Conservation (phyloP, 37 sponge, comb jelly and placozoan genomes). For the Aplysina aerophoba region DNA sequence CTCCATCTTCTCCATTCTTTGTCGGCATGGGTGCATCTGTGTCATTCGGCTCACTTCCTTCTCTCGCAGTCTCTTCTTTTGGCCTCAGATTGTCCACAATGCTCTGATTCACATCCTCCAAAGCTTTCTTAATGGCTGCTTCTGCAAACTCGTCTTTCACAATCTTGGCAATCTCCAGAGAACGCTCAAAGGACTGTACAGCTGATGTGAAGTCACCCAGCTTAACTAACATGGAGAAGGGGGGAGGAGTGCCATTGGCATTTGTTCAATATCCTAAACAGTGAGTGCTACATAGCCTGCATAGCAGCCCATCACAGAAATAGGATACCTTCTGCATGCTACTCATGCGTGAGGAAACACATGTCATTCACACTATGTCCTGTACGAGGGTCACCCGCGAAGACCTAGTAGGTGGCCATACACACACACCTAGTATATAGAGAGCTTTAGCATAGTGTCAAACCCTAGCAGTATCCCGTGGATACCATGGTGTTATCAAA, state of each 20-base stretch:
- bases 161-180: conserved; percentile 69
- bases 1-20: neutral
- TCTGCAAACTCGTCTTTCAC: conserved; percentile 62
- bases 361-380: no score
- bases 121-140: conserved; percentile 73
- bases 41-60: neutral
- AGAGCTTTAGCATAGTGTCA: no score
- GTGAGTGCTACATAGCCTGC: neutral
- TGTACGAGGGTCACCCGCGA: no score
- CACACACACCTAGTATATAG: no score
- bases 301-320: no score
- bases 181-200: conserved; percentile 60
- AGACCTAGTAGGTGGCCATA: no score
- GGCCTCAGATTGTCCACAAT: conserved; percentile 46
- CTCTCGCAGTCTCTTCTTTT: conserved; percentile 11
- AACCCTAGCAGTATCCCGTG: no score
- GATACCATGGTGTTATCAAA: no score
- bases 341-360: no score
- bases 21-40: neutral
- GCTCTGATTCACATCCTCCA: conserved; percentile 67
- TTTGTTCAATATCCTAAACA: neutral
- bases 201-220: conserved; percentile 58
- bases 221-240: conserved; percentile 40
- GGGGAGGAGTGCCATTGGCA: neutral
- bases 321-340: no score